Base-by-base conservation (phyloP, 2,888 invertebrate species). In the Chymomyza amoena region DNA sequence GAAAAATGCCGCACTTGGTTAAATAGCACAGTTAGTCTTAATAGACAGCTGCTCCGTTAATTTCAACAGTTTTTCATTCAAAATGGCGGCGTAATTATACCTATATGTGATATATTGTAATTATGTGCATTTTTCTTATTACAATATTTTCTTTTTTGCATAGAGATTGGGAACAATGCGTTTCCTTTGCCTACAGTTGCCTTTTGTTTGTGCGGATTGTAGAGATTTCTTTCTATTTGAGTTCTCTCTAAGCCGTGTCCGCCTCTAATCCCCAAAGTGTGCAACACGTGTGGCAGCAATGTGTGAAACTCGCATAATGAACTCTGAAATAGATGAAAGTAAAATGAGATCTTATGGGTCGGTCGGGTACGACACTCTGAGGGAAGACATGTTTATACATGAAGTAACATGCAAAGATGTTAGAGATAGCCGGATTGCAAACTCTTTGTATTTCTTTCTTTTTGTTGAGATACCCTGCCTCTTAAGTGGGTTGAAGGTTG, bases 291-390 rank as follows among this genome's bases (percentile, higher is more conserved):
- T 78, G 81, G 51, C 72, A 39, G 64, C 66, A 73, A 77, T 75
- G 80, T 79, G 79, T 78, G 75, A 79, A 79, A 79, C 72, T 77
- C 76, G 65, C 67, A 75, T 77, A 77, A 79, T 79, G 77, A 78
- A 72, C 74, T 76, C 77, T 63, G 73, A 79, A 76, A 79, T 78
- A 76, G 78, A 36, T 73, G 68, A 74, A 76, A 80, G 77, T 69
- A 73, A 72, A 77, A 72, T 57, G 71, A 74, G 78, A 74, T 70
- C 69, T 70, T 72, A 63, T 45, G 61, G 72, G 72, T 73, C 71
- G n/a, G n/a, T n/a, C n/a, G 70, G 70, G 70, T 61, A 20, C 50
- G 66, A 25, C 52, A 59, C 61, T n/a, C n/a, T 32, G 39, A 70
- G 52, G 45, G 39, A 50, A 50, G 32, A 45, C 18, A 69, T 56